Base-by-base conservation (phyloP, 2,797 vertebrate species). In the Phalloptychus januarius region DNA sequence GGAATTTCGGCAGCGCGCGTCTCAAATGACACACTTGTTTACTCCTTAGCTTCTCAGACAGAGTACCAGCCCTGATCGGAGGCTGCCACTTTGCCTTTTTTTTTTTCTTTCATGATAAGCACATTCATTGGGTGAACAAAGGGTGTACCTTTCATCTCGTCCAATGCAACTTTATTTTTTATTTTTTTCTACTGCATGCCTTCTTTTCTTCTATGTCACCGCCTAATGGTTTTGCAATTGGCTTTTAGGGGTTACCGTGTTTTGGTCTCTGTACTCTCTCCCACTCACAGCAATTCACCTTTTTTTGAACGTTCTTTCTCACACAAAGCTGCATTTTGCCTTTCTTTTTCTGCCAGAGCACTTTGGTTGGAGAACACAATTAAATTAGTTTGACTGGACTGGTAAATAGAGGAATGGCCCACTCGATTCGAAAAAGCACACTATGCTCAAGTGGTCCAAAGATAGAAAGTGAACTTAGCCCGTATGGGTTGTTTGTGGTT, bases 221-320 rank as follows among this genome's bases (percentile, higher is more conserved):
- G 82, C 82, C 82, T 92, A 94, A 95, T 95, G 92, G 88, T 80
- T 92, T 87, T 81, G 85, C 90, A 86, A 92, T 90, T 93, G 92
- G 88, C 83, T 95, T 92, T 93, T 90, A 93, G 91, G 92, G 87
- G 84, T 85, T 86, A 76, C 76, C n/a, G 18, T 86, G 86, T 81
- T 90, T 88, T 88, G 76, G 52, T 83, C 83, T 87, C 89, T 85
- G 7, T n/a, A 75, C 63, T 71, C 78, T 75, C 58, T 76, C 61
- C 72, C 81, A 73, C 36, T 45, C 28, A 44, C 28, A 75, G 31
- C 16, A 72, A 44, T 54, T 40, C 70, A 48, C 72, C 69, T 15
- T 56, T 79, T 18, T 33, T 42, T 15, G 28, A 70, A 15, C 67
- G 44, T 72, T 23, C 61, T 77, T 77, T 67, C 28, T 79, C 48